Evolutionary conservation across 2,797 vertebrate genomes (phyloP).

Genomic region (Anomalospiza imberbis): DNA sequence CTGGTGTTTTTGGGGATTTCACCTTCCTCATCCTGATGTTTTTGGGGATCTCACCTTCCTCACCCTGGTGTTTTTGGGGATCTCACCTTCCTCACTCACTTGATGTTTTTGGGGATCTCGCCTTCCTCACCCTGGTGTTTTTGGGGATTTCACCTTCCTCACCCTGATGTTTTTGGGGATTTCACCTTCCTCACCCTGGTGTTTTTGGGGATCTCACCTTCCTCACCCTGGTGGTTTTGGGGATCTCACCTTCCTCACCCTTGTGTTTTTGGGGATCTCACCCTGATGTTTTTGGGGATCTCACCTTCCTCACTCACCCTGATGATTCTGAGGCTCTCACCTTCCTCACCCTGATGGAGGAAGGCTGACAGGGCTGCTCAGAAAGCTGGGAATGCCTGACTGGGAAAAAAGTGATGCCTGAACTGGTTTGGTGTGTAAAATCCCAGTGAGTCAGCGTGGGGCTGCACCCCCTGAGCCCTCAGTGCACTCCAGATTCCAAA

Average conservation of each 20-base stretch:
- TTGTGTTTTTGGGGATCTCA: neutral
- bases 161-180: neutral
- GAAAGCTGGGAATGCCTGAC: neutral
- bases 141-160: neutral
- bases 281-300: neutral
- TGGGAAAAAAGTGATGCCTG: neutral
- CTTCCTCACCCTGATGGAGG: neutral
- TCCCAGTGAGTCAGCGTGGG: neutral
- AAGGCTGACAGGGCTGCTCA: neutral
- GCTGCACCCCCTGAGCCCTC: neutral
- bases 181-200: neutral
- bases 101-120: neutral
- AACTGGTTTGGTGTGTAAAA: neutral
- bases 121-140: neutral
- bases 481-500: neutral
- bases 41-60: neutral
- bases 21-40: neutral
- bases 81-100: neutral
- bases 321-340: neutral
- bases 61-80: too few relatives aligned
- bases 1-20: neutral
- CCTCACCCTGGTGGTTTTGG: neutral
- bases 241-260: neutral
- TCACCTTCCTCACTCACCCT: neutral
- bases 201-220: neutral